Percentiles rank a stretch among this genome's conserved stretches.
phyloP scores from a whole-genome alignment of 2,888 invertebrate genomes.

The Ctenicera cuprea region DNA sequence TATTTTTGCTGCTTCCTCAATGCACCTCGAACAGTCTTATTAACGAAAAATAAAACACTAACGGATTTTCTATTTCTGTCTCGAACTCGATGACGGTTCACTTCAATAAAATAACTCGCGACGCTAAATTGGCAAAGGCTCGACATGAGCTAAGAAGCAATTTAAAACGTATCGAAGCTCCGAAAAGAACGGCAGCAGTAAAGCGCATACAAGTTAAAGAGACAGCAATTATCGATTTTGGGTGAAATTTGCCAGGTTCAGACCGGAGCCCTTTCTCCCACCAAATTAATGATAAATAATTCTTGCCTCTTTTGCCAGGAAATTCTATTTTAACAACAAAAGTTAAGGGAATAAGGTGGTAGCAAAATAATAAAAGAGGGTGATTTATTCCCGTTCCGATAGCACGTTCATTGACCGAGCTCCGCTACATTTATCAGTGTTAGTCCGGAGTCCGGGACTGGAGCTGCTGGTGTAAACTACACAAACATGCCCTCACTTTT shows the following conservation, averaged over 20 bases:
- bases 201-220: constrained; percentile 20
- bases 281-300: constrained; percentile 47
- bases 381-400: constrained; percentile 62
- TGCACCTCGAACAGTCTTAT: constrained; percentile 38
- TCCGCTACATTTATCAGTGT: constrained; percentile 61
- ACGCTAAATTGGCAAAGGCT: constrained; percentile 39
- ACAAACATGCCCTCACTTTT: constrained; percentile 49
- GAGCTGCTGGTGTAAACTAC: constrained; percentile 44
- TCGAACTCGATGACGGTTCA: constrained; percentile 20
- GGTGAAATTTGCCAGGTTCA: constrained; percentile 13
- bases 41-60: constrained; percentile 41
- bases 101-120: constrained; percentile 37
- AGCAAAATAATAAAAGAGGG: constrained; percentile 58
- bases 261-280: constrained; percentile 28
- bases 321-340: constrained; percentile 54
- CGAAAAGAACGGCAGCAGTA: constrained; percentile 19
- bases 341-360: constrained; percentile 52
- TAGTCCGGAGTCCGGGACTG: constrained; percentile 52
- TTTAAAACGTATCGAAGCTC: constrained; percentile 30
- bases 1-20: constrained; percentile 31
- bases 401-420: constrained; percentile 62
- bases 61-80: constrained; percentile 12
- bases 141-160: constrained; percentile 30
- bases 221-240: constrained; percentile 35
- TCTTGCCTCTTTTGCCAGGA: constrained; percentile 38